These are phyloP conservation scores for Drosophila kurseongensis DNA, from an alignment of 1,140 invertebrate species.

Conservation along the genomic window DNA sequence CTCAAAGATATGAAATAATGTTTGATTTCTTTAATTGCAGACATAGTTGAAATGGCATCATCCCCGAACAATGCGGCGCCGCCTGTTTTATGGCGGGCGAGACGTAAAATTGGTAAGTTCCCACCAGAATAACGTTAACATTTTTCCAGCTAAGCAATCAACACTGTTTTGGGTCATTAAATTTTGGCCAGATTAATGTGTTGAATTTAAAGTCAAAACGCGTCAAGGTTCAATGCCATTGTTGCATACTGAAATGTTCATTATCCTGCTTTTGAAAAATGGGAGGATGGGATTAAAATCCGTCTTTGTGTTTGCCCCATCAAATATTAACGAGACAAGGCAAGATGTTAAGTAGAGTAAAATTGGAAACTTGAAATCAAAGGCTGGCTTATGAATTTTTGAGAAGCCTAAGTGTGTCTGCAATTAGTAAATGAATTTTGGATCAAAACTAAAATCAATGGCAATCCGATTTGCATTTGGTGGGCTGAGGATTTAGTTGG, in stretches of 20 bases:
- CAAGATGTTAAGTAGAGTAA: conserved; percentile 18
- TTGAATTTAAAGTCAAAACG: conserved; percentile 13
- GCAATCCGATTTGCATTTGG: conserved; percentile 23
- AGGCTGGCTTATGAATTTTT: conserved; percentile 14
- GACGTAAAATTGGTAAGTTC: conserved; percentile 90
- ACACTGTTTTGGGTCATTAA: conserved; percentile 32
- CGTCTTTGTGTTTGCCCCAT: conserved; percentile 28
- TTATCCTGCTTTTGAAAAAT: conserved; percentile 37
- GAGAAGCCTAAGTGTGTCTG: neutral
- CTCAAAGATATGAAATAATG: conserved; percentile 9
- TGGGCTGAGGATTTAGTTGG: conserved; percentile 4
- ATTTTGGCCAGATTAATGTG: conserved; percentile 24
- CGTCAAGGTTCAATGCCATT: conserved; percentile 19
- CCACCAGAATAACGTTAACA: neutral
- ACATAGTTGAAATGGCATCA: conserved; percentile 86
- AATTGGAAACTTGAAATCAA: conserved; percentile 8
- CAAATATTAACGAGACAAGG: conserved; percentile 61
- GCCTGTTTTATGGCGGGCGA: conserved; percentile 91
- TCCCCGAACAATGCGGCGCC: conserved; percentile 90
- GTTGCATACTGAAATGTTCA: conserved; percentile 51
- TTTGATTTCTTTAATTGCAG: conserved; percentile 48
- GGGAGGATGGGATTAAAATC: conserved; percentile 12
- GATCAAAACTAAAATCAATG: conserved; percentile 15
- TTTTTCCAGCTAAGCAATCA: conserved; percentile 13
- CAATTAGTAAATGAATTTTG: conserved; percentile 4